Evolutionary conservation across 2,888 invertebrate genomes (phyloP), one percentile per base, ranked within the genome.

Genomic region (Drosophila barbarae): DNA sequence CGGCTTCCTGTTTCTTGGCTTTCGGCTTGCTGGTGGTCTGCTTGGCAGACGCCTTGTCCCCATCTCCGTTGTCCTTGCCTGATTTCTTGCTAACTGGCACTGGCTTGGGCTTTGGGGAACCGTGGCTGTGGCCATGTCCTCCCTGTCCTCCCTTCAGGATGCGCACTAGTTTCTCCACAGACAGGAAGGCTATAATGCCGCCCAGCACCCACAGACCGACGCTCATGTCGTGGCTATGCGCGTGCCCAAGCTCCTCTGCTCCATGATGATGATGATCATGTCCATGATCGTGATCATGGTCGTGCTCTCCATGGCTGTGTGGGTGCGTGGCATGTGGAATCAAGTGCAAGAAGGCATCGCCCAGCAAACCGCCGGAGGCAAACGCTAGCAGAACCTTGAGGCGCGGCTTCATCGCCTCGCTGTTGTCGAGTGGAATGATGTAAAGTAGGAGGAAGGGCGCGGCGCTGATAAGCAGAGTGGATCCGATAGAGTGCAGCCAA

Each of bases 301-400:
- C 84, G 34, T 82, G 74, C 0, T 85, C 85, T 4, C 83, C 87
- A 71, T 90, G 90, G 0, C 86, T 86, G 60, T 92, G 91, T 0
- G 93, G 92, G 73, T 91, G 91, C 30, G 94, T 92, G 47, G 99
- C 98, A 90, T 99, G 99, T 1, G 99, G 99, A 86, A 99, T 99
- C 71, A 99, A 91, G 90, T 99, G 99, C 7, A 99, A 92, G 89
- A 99, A 99, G 0, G 99, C 99, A 91, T 99, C 99, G 8, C 99
- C 99, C 1, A 99, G 91, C 13, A 99, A 91, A 46, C 99, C 97
- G 42, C 98, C 97, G 2, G 98, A 97, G 0, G 98, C 98, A 90
- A 98, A 98, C 15, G 97, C 96, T 46, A 98, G 90, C 49, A 98
- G 91, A 65, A 98, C 92, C 90, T 98, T 99, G 8, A 99, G 90